Conservation (phyloP, 2,888 invertebrate genomes). For the Agrochola litura region DNA sequence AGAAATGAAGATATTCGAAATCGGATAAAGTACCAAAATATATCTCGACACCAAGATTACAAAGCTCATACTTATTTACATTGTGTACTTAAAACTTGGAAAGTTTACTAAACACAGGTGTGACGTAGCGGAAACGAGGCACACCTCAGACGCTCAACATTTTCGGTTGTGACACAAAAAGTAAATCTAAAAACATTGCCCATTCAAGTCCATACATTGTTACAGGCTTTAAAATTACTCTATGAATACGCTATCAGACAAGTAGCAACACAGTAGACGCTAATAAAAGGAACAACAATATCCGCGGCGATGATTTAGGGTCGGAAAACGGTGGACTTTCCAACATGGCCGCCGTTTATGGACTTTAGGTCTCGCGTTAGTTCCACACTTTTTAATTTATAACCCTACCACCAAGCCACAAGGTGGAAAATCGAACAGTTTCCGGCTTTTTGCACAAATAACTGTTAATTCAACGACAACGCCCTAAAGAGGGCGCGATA, state of each 20-base stretch:
- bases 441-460: constrained; percentile 61
- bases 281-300: constrained; percentile 76
- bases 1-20: constrained; percentile 12
- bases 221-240: constrained; percentile 61
- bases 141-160: constrained; percentile 53
- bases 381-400: constrained; percentile 51
- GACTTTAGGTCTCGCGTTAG: constrained; percentile 51
- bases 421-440: constrained; percentile 60
- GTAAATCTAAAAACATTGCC: constrained; percentile 34
- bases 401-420: constrained; percentile 56
- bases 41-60: constrained; percentile 49
- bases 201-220: constrained; percentile 34
- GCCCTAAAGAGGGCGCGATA: constrained; percentile 72
- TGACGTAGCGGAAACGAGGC: constrained; percentile 57
- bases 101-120: constrained; percentile 54
- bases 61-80: constrained; percentile 39
- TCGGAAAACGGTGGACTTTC: constrained; percentile 73
- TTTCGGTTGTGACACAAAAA: constrained; percentile 57
- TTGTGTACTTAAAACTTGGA: constrained; percentile 52
- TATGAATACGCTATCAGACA: constrained; percentile 66
- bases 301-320: constrained; percentile 76
- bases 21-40: not conserved
- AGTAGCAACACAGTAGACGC: constrained; percentile 71
- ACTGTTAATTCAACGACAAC: constrained; percentile 69
- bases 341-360: constrained; percentile 72